Evolutionary conservation across 2,888 invertebrate genomes (phyloP).

Genomic region (Synanthedon tipuliformis): DNA sequence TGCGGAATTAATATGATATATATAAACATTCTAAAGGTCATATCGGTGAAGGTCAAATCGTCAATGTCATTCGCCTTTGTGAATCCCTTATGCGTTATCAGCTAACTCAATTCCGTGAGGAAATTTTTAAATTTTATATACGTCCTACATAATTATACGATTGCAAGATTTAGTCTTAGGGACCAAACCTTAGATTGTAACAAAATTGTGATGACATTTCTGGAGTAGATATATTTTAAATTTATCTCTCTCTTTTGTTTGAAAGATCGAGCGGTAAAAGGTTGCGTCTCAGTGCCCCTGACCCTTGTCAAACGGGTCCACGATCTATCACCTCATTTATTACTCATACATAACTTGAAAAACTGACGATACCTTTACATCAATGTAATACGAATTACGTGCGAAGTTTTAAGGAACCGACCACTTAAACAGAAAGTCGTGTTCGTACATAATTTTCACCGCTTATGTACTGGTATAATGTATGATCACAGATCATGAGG

Average conservation of each 20-base stretch:
- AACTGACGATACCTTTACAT: constrained; percentile 5
- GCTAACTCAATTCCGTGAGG: too few relatives aligned
- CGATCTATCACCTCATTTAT: constrained; percentile 16
- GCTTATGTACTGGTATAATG: constrained; percentile 5
- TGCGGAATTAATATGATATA: too few relatives aligned
- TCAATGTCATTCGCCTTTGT: too few relatives aligned
- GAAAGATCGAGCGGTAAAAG: constrained; percentile 7
- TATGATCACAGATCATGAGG: background rate
- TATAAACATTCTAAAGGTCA: too few relatives aligned
- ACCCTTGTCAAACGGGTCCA: constrained; percentile 32
- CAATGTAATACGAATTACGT: constrained; percentile 14
- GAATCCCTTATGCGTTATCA: too few relatives aligned
- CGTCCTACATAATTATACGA: too few relatives aligned
- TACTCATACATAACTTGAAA: background rate
- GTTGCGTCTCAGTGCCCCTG: constrained; percentile 12
- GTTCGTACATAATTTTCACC: constrained; percentile 19
- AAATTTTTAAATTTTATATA: too few relatives aligned
- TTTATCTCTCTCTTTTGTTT: constrained; percentile 6
- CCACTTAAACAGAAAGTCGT: constrained; percentile 14
- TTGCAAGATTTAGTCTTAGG: too few relatives aligned
- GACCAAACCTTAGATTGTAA: background rate
- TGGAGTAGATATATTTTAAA: constrained; percentile 10
- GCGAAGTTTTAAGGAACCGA: constrained; percentile 11
- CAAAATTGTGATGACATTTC: constrained; percentile 5
- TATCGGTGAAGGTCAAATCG: too few relatives aligned